phyloP scores from a whole-genome alignment of 1,140 invertebrate genomes.

The Atta cephalotes region DNA sequence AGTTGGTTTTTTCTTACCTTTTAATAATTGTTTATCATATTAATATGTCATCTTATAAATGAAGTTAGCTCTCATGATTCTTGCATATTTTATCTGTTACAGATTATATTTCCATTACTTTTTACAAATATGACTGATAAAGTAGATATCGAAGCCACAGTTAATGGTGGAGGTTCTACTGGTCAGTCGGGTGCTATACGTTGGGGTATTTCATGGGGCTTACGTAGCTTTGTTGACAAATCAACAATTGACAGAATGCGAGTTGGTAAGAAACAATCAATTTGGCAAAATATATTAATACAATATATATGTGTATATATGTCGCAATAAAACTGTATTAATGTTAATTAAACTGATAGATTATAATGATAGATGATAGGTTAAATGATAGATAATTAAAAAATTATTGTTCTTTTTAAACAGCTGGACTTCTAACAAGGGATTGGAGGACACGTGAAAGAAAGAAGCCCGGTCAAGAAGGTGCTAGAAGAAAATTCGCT shows the following conservation, averaged over 20 bases:
- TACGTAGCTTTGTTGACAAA: slow-evolving; percentile 93
- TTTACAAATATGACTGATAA: slow-evolving; percentile 91
- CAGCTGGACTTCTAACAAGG: slow-evolving; percentile 95
- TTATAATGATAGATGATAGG: too few relatives aligned
- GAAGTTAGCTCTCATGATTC: not conserved
- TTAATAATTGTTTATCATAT: not conserved
- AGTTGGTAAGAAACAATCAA: slow-evolving; percentile 88
- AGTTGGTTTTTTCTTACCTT: not conserved
- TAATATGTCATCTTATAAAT: not conserved
- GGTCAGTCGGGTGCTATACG: slow-evolving; percentile 95
- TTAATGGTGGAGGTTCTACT: slow-evolving; percentile 90
- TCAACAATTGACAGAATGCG: slow-evolving; percentile 94
- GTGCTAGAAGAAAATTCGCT: slow-evolving; percentile 96
- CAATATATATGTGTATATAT: too few relatives aligned
- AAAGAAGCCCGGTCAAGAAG: slow-evolving; percentile 97
- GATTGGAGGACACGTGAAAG: slow-evolving; percentile 94
- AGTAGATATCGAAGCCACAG: slow-evolving; percentile 94
- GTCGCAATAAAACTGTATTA: not conserved
- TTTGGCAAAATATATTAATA: not conserved
- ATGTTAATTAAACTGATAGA: not conserved
- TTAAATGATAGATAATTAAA: not conserved
- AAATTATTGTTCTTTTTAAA: slow-evolving; percentile 75
- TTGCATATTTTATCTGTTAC: slow-evolving; percentile 79
- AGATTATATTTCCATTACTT: slow-evolving; percentile 95
- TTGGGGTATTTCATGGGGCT: slow-evolving; percentile 92